These are phyloP conservation scores for Montipora sp. DNA, from an alignment of 64 coral and sea anemone species.

Conservation along the genomic window DNA sequence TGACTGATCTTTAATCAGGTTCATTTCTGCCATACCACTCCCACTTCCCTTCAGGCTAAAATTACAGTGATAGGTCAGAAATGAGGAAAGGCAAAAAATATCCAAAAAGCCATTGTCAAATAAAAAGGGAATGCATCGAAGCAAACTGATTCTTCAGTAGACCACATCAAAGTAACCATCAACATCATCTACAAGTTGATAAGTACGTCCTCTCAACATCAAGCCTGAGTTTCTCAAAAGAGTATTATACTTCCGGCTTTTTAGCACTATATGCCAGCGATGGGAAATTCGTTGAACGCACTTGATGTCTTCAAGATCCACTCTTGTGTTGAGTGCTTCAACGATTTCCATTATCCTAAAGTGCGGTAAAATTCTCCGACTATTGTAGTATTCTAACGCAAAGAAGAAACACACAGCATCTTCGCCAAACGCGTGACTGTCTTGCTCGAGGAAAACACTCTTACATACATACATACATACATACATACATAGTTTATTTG, in stretches of 20 bases:
- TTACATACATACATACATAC: too few relatives aligned
- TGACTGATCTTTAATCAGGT: too few relatives aligned
- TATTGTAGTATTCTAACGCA: conserved; percentile 76
- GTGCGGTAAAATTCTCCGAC: conserved; percentile 71
- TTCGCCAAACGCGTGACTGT: conserved; percentile 31
- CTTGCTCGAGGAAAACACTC: not conserved
- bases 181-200: conserved; percentile 78
- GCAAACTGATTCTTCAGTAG: not conserved
- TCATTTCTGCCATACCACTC: too few relatives aligned
- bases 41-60: too few relatives aligned
- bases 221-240: conserved; percentile 60
- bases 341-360: conserved; percentile 93
- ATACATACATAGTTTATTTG: too few relatives aligned
- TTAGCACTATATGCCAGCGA: conserved; percentile 90
- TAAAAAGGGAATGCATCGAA: too few relatives aligned
- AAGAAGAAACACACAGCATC: conserved; percentile 88
- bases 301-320: conserved; percentile 78
- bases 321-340: conserved; percentile 51
- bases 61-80: too few relatives aligned
- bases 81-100: too few relatives aligned
- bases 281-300: conserved; percentile 77
- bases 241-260: conserved; percentile 56
- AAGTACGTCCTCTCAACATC: conserved; percentile 75
- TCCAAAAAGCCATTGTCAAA: too few relatives aligned
- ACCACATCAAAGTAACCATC: conserved; percentile 70